phyloP scores from a whole-genome alignment of 1,140 invertebrate species.

The Polypedilum vanderplanki region DNA sequence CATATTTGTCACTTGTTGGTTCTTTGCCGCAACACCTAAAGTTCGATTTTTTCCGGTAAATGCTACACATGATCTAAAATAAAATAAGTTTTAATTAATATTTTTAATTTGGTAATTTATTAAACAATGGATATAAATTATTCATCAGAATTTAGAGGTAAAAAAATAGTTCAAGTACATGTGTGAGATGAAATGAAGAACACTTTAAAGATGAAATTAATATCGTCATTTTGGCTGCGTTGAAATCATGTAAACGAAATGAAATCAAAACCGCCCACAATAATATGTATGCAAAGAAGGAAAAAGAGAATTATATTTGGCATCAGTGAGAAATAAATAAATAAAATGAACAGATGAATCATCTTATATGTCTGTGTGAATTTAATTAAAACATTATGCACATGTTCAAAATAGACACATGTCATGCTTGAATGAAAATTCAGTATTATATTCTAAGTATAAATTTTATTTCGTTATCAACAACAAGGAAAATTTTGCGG shows the following conservation, averaged over 20 bases:
- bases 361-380: background rate
- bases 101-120: background rate
- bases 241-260: constrained; percentile 4
- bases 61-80: constrained; percentile 86
- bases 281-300: background rate
- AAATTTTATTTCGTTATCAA: no score
- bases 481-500: no score
- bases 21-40: constrained; percentile 93
- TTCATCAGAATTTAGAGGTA: background rate
- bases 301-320: background rate
- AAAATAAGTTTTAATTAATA: constrained; percentile 29
- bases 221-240: background rate
- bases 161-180: background rate
- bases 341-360: background rate
- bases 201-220: no score
- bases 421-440: no score
- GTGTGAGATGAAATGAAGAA: no score
- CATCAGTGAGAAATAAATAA: no score
- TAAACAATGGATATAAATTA: no score
- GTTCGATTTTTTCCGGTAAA: constrained; percentile 87
- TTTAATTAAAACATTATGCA: background rate
- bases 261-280: background rate
- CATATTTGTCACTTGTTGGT: constrained; percentile 93
- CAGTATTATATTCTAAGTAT: no score
- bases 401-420: background rate